These are phyloP conservation scores for Phymanthus crucifer DNA, from an alignment of 92 coral and sea anemone species.

Conservation along the genomic window DNA sequence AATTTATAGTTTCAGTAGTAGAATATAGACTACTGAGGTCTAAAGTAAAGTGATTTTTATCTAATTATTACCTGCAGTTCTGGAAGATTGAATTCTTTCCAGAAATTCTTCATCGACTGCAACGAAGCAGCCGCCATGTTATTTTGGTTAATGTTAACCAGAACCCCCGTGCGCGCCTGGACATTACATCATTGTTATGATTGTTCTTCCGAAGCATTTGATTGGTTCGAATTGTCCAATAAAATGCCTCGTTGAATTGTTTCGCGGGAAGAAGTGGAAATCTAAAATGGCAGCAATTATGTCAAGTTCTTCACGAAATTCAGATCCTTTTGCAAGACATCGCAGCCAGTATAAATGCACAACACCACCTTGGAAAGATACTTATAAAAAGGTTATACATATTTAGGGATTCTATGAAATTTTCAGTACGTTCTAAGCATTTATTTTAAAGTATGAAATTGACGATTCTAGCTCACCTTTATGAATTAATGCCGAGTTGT, in stretches of 20 bases:
- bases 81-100: slow-evolving; percentile 97
- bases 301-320: slow-evolving; percentile 51
- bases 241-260: slow-evolving; percentile 14
- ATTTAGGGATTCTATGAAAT: neutral
- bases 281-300: slow-evolving; percentile 66
- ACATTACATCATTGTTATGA: slow-evolving; percentile 22
- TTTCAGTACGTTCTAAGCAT: neutral
- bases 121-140: slow-evolving; percentile 88
- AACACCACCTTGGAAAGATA: slow-evolving; percentile 99
- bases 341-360: slow-evolving; percentile 86
- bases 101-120: slow-evolving; percentile 90
- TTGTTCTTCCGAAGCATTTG: neutral
- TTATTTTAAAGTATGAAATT: neutral
- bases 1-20: neutral
- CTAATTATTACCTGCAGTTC: slow-evolving; percentile 74
- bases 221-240: slow-evolving; percentile 42
- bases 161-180: slow-evolving; percentile 15
- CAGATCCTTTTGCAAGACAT: slow-evolving; percentile 78
- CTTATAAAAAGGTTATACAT: slow-evolving; percentile 79
- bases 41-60: neutral
- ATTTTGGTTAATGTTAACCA: slow-evolving; percentile 51
- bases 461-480: too few relatives aligned
- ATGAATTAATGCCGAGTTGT: too few relatives aligned
- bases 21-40: neutral
- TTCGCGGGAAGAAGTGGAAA: slow-evolving; percentile 75